Conservation (phyloP, 2,888 invertebrate genomes). For the Melanargia galathea region DNA sequence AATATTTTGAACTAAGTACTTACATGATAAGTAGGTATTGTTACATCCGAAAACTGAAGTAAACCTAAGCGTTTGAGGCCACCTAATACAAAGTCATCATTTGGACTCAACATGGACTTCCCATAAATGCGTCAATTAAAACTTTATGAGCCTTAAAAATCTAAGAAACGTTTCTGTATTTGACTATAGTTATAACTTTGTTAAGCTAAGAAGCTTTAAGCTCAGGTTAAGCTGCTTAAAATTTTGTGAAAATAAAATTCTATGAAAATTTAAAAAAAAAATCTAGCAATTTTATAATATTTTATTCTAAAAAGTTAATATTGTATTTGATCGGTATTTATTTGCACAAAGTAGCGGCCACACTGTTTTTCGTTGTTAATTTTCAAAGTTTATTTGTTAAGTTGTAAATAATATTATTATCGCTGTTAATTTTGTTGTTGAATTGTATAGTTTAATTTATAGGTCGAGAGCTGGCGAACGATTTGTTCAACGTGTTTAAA, state of each 20-base stretch:
- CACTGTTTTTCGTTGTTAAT: slow-evolving; percentile 47
- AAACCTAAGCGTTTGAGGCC: no score
- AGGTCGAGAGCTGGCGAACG: slow-evolving; percentile 2
- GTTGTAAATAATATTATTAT: slow-evolving; percentile 53
- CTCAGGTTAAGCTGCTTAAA: slow-evolving; percentile 5
- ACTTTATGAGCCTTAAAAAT: background rate
- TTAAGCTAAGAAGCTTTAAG: background rate
- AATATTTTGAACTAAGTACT: no score
- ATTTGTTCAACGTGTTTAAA: background rate
- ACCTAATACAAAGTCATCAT: background rate
- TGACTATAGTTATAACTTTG: background rate
- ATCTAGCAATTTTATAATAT: background rate
- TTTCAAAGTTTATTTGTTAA: slow-evolving; percentile 47
- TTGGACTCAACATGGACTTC: background rate
- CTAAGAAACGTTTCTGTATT: background rate
- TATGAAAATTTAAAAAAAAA: background rate
- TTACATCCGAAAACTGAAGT: no score
- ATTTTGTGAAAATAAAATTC: background rate
- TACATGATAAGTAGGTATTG: no score
- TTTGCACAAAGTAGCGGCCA: slow-evolving; percentile 43
- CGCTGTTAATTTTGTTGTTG: slow-evolving; percentile 38
- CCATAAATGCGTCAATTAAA: background rate
- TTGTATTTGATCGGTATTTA: slow-evolving; percentile 21
- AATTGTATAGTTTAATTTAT: slow-evolving; percentile 40
- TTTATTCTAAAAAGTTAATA: background rate